Base-by-base conservation (phyloP, 2,888 invertebrate genomes). In the Mythimna loreyi region DNA sequence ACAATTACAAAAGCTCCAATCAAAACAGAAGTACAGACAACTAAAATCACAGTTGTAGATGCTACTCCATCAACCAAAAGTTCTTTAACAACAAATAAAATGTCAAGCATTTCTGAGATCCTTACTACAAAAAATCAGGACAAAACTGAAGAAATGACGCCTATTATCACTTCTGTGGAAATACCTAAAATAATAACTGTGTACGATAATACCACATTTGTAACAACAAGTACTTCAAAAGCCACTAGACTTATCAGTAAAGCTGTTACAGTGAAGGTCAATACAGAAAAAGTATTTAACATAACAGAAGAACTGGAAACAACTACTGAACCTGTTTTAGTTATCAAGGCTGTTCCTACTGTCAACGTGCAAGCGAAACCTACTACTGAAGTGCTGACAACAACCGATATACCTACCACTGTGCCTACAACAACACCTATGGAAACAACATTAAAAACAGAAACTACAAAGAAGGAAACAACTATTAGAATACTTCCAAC, bases 381-480 rank as follows among this genome's bases (percentile, higher is more conserved):
- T 19, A 43, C 63, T 6, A 47, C 23, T 52, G 70, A 78, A 47
- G 21, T 47, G 40, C 25, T 47, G 8, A 60, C 59, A 23, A 86
- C 84, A 75, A 90, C 89, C 53, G 81, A 82, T 43, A 67, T 71
- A n/a, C n/a, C 72, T 43, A 58, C 63, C 9, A 75, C 68, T 23
- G 68, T 67, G 63, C 57, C 70, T 21, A 58, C 68, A 63, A 64
- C 74, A 25, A 85, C 75, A 36, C 30, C 73, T 19, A 78, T 75
- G 49, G 87, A 83, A 79, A 83, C 72, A 33, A 72, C 74, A 28
- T 58, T 70, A 58, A 86, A 84, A 71, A 65, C 71, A 36, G 92
- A 91, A 75, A 85, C 86, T 11, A 89, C 90, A 13, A 92, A 81
- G 72, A 92, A 90, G 49, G 92, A 94, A 73, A 86, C 89, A 36